Evolutionary conservation across 2,888 invertebrate genomes (phyloP), one percentile per base, ranked within the genome.

Genomic region (Euplexia lucipara): DNA sequence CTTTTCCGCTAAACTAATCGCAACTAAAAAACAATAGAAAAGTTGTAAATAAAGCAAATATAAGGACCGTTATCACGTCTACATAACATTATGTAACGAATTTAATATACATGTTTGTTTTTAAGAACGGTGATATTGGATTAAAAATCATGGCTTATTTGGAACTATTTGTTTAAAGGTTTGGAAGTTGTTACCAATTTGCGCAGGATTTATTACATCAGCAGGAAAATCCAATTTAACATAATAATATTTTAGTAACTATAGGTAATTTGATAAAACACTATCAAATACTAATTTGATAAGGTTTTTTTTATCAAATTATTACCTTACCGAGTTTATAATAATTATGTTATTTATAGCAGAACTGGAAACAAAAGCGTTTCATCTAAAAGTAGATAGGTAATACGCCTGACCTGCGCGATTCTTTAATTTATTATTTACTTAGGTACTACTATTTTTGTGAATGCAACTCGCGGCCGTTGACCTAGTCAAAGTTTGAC

Each of bases 401-500:
- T 37, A 42, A 18, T 32, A 45, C 18, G 20, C 16, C 32, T 26
- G 41, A 26, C 26, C 45, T 44, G 72, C n/a, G 49, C 37, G 41
- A 72, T 54, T 56, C 18, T 37, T 26, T 51, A 69, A 51, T 62
- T 69, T 51, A 54, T 30, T 60, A 53, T 60, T 58, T 44, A 41
- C 5, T 39, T 5, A 20, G 9, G 4, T 42, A 41, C 26, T 34
- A 45, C 65, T 62, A 69, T 60, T 44, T 65, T 32, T 53, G 30
- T 48, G 51, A 65, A 63, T 65, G 37, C 9, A 12, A 54, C 48
- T 41, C 34, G 58, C 44, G 69, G 65, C 6, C 67, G 47, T 26
- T 66, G 79, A 79, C 65, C 71, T 37, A 22, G 3, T 18, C 44
- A 35, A 56, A 69, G 14, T 32, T 59, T 26, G 39, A 12, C 26